phyloP scores from a whole-genome alignment of 2,888 invertebrate species.

The Meiosimyza decipiens region DNA sequence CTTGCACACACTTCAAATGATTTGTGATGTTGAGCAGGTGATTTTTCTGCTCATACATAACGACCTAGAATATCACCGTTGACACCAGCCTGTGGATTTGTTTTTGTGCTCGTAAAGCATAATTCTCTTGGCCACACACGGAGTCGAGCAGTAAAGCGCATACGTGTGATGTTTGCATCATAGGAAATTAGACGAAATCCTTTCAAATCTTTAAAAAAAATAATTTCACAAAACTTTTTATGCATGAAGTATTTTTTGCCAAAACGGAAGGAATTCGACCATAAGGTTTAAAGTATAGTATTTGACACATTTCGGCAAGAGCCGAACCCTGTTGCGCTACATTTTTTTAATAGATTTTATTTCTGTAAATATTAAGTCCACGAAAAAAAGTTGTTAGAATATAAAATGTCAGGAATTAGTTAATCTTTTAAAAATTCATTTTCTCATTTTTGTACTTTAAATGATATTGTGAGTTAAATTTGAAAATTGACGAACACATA shows the following conservation, averaged over 20 bases:
- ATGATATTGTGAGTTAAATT: too few relatives aligned
- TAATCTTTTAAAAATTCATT: too few relatives aligned
- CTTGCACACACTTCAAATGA: conserved; percentile 36
- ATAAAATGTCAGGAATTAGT: too few relatives aligned
- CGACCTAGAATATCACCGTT: conserved; percentile 14
- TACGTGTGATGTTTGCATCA: conserved; percentile 15
- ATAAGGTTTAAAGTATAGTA: neutral
- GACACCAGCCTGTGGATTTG: conserved; percentile 29
- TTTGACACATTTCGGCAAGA: neutral
- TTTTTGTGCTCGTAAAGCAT: conserved; percentile 33
- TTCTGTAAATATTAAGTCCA: neutral
- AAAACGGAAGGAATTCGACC: neutral
- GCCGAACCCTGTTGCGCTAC: neutral
- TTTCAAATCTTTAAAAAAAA: too few relatives aligned
- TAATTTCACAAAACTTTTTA: neutral
- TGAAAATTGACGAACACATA: too few relatives aligned
- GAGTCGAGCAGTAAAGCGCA: neutral
- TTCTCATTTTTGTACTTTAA: too few relatives aligned
- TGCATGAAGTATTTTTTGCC: neutral
- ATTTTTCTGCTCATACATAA: conserved; percentile 34
- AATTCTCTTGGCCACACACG: conserved; percentile 32
- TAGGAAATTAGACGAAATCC: conserved; percentile 11
- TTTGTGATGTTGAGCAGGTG: conserved; percentile 42
- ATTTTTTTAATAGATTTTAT: neutral
- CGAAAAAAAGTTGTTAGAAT: neutral